A percentile compares a stretch with the other conserved stretches of the same genome.
phyloP scores from a whole-genome alignment of 2,113 vertebrate species.

The Castor canadensis region DNA sequence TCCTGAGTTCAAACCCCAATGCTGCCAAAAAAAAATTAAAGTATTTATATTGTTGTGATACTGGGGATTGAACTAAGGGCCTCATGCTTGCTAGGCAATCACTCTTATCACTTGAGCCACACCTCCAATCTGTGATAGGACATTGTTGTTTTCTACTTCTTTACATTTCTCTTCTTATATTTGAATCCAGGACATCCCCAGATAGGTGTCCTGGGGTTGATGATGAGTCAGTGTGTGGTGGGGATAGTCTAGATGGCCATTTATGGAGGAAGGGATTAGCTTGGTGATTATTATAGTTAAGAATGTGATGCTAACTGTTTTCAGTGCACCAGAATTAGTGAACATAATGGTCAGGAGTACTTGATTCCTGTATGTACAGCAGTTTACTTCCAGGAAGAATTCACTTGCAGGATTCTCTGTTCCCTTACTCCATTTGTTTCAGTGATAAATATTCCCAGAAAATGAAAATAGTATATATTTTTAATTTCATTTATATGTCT shows the following conservation, averaged over 20 bases:
- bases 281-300: background rate
- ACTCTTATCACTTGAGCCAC: too few relatives aligned
- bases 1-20: too few relatives aligned
- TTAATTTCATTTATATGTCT: conserved; percentile 9
- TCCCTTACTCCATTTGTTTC: conserved; percentile 1
- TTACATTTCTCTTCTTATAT: too few relatives aligned
- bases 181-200: too few relatives aligned
- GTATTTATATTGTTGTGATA: too few relatives aligned
- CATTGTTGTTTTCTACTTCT: too few relatives aligned
- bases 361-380: background rate
- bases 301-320: background rate
- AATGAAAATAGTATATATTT: conserved; percentile 34
- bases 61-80: too few relatives aligned
- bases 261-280: background rate
- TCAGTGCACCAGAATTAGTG: background rate
- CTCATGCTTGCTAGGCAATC: too few relatives aligned
- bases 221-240: background rate
- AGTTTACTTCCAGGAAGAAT: background rate
- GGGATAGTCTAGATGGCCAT: background rate
- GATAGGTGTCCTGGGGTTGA: background rate
- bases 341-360: conserved; percentile 19
- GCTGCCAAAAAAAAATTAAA: too few relatives aligned
- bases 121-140: too few relatives aligned
- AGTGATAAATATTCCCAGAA: conserved; percentile 13
- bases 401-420: background rate